These are phyloP conservation scores for Distichodus sexfasciatus DNA, from an alignment of 2,797 vertebrate species.

Conservation along the genomic window DNA sequence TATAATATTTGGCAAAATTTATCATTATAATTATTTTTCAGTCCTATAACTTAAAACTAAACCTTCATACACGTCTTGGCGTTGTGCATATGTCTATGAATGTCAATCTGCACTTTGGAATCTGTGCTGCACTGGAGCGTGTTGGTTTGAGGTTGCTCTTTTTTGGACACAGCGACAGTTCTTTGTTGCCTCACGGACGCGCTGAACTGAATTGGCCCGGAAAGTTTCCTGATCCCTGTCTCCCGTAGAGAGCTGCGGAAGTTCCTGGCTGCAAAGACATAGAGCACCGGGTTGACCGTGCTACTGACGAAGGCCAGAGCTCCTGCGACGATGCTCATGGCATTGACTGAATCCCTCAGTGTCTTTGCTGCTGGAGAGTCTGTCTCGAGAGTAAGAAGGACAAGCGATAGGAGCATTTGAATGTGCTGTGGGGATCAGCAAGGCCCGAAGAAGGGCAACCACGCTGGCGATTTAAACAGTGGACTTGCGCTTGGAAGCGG, in stretches of 20 bases:
- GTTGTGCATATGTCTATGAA: constrained; percentile 66
- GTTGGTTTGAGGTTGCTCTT: constrained; percentile 63
- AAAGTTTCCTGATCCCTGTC: constrained; percentile 78
- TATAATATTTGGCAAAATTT: too few relatives aligned
- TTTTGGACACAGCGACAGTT: constrained; percentile 73
- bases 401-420: constrained; percentile 74
- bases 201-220: constrained; percentile 80
- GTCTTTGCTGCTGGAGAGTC: constrained; percentile 7
- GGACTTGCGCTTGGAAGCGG: constrained; percentile 77
- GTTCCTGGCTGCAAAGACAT: constrained; percentile 81
- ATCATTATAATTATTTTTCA: not conserved
- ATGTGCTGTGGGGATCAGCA: constrained; percentile 87
- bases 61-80: not conserved
- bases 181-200: constrained; percentile 69
- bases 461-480: constrained; percentile 77
- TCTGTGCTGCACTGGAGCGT: constrained; percentile 61
- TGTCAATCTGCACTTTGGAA: constrained; percentile 60
- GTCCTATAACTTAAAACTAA: not conserved
- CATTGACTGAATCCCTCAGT: constrained; percentile 57
- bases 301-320: constrained; percentile 84
- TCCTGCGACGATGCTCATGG: constrained; percentile 72
- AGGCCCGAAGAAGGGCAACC: constrained; percentile 75
- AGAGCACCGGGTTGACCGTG: constrained; percentile 83
- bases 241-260: constrained; percentile 77
- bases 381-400: constrained; percentile 54